Base-by-base conservation (phyloP, 2,888 invertebrate species). In the Meiosimyza decipiens region DNA sequence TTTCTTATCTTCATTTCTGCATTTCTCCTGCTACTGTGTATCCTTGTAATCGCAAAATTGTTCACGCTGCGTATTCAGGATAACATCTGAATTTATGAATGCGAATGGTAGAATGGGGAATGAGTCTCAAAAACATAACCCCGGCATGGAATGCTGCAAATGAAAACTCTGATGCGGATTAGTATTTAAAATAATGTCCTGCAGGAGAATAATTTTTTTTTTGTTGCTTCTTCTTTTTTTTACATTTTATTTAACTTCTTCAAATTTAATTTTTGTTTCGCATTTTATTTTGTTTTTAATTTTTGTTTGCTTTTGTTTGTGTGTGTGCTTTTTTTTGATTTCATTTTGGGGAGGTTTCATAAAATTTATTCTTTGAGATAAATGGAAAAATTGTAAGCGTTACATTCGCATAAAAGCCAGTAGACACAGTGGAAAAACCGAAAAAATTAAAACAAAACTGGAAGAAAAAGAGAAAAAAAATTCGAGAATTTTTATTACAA, bases 141-240 rank as follows among this genome's bases (percentile, higher is more conserved):
- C 47, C 47, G 62, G 33, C 13, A 62, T 9, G 40, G 40, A 66
- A 40, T 66, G 66, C 81, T 79, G 72, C 83, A 80, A 81, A 83
- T 83, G 80, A 85, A 84, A 85, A 84, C 85, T 28, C 28, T 84
- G 85, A 82, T 84, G 83, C 83, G 84, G 84, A 84, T 84, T 85
- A 84, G 85, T 84, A 83, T 85, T 83, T 84, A 82, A 84, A 85
- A 85, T 84, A 84, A 84, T 84, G 84, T 85, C 85, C 85, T 85
- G 83, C 85, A 84, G 83, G 82, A 85, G 84, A 83, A 84, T 84
- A 82, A 83, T 80, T 85, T 80, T 79, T 76, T 80, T 71, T 62
- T 67, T 71, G 65, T 79, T 74, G 71, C 74, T 75, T 70, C 71
- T 68, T 70, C 74, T 74, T 59, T 73, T 74, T 72, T 74, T 77